Percentiles rank a stretch among this genome's conserved stretches.
phyloP scores from a whole-genome alignment of 2,888 invertebrate species.

The Phortica magna region DNA sequence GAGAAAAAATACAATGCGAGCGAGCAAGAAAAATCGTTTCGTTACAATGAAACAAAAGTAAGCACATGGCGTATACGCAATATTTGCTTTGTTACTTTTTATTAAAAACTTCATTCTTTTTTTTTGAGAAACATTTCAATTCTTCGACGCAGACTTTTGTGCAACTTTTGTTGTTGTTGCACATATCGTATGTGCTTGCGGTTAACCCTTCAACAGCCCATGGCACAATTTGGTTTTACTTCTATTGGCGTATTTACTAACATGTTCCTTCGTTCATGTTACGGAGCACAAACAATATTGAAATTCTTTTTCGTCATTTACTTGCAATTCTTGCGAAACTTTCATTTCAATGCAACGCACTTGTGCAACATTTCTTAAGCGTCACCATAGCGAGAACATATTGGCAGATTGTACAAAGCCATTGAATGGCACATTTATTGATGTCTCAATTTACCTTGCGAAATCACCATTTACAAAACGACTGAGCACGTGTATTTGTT shows the following conservation, averaged over 20 bases:
- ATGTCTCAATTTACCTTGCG: slow-evolving; percentile 72
- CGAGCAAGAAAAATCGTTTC: not conserved
- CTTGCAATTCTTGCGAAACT: not conserved
- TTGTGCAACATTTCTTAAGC: not conserved
- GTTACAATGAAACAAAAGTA: not conserved
- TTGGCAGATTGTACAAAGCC: slow-evolving; percentile 16
- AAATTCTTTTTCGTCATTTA: not conserved
- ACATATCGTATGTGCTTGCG: not conserved
- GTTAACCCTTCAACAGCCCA: not conserved
- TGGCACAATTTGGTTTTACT: not conserved
- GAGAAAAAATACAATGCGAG: not conserved
- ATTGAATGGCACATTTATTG: slow-evolving; percentile 67
- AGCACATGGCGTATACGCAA: slow-evolving; percentile 12
- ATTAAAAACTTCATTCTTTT: not conserved
- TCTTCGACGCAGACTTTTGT: not conserved
- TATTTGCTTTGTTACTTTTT: not conserved
- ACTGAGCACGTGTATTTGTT: slow-evolving; percentile 47
- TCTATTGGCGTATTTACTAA: too few species aligned
- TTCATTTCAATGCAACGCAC: not conserved
- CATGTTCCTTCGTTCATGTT: too few species aligned
- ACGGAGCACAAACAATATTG: not conserved
- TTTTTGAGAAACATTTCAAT: not conserved
- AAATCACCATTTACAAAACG: slow-evolving; percentile 73
- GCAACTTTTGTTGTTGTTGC: not conserved
- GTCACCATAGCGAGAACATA: not conserved